Conservation (phyloP, 2,797 vertebrate genomes). For the Tachyglossus aculeatus region DNA sequence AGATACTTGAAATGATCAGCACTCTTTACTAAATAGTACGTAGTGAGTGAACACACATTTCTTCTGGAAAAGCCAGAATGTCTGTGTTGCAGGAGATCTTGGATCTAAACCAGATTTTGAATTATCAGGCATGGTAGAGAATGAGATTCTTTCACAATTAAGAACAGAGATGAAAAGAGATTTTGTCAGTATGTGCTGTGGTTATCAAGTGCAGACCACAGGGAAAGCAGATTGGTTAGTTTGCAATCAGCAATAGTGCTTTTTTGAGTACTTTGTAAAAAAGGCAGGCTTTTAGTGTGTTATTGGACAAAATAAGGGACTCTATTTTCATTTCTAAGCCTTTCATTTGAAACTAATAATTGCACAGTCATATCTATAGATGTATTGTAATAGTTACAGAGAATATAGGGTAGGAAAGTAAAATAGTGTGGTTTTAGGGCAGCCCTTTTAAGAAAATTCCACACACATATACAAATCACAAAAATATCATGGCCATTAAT, state of each 20-base stretch:
- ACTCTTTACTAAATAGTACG: conserved; percentile 35
- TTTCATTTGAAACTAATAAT: conserved; percentile 4
- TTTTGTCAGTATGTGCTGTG: conserved; percentile 54
- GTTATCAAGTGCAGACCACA: conserved; percentile 41
- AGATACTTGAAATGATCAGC: conserved; percentile 4
- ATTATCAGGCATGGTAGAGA: conserved; percentile 39
- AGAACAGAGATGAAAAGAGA: conserved; percentile 43
- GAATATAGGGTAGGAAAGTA: neutral
- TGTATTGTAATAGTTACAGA: neutral
- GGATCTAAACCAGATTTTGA: conserved; percentile 33
- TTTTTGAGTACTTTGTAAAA: conserved; percentile 21
- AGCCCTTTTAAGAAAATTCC: neutral
- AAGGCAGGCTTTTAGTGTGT: conserved; percentile 23
- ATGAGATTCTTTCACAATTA: conserved; percentile 46
- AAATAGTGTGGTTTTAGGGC: neutral
- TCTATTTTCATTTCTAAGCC: conserved; percentile 6
- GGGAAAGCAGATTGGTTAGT: conserved; percentile 32
- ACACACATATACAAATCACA: neutral
- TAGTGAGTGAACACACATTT: conserved; percentile 20
- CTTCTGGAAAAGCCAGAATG: conserved; percentile 41
- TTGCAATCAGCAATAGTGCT: conserved; percentile 15
- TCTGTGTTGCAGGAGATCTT: conserved; percentile 33
- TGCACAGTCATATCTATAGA: neutral
- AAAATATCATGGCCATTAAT: neutral
- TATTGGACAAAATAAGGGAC: neutral